Evolutionary conservation across 2,113 vertebrate species (phyloP).

Genomic region (Osmerus eperlanus): DNA sequence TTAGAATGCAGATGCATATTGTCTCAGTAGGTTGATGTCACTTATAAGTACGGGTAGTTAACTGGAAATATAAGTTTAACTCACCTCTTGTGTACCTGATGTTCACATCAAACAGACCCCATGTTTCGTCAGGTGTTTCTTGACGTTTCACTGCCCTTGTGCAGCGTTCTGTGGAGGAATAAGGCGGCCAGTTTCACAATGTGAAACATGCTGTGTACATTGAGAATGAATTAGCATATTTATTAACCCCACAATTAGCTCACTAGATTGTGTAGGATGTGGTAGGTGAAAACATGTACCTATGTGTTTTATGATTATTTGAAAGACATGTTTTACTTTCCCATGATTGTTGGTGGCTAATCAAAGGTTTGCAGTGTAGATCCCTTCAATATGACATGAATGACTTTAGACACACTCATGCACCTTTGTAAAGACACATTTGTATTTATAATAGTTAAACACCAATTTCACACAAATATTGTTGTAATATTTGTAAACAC

Average conservation of each 20-base stretch:
- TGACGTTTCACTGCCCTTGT: not conserved
- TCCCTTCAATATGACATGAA: not conserved
- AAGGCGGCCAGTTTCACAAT: not conserved
- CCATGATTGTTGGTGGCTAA: no score
- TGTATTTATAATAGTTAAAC: not conserved
- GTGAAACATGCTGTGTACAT: no score
- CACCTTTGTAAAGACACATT: not conserved
- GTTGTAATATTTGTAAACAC: not conserved
- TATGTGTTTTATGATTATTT: no score
- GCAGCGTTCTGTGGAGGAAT: not conserved
- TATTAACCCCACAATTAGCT: no score
- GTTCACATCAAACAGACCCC: not conserved
- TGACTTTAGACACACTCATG: not conserved
- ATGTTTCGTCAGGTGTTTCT: not conserved
- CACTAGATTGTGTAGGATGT: no score
- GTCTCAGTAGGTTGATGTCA: no score
- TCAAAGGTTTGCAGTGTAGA: no score
- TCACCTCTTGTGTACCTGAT: not conserved
- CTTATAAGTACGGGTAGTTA: no score
- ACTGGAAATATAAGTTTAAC: not conserved
- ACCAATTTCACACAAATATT: not conserved
- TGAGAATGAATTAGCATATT: no score
- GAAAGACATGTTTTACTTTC: no score
- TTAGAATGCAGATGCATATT: no score
- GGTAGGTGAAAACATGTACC: no score